These are phyloP conservation scores for Aphidius colemani DNA, from an alignment of 2,888 invertebrate species.

Conservation along the genomic window DNA sequence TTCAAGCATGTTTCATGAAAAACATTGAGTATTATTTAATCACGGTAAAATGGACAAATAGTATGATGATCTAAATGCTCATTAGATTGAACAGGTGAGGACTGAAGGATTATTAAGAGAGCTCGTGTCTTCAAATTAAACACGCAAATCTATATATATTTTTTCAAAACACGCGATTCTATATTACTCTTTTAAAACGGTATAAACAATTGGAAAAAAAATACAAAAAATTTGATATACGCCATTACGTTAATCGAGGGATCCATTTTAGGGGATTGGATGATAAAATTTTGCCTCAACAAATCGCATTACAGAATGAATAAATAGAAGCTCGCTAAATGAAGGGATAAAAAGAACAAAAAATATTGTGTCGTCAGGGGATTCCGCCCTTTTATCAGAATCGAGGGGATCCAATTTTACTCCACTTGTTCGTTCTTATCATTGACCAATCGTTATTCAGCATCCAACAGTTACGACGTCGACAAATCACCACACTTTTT, in stretches of 20 bases:
- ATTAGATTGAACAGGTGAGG: slow-evolving; percentile 2
- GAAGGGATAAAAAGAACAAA: slow-evolving; percentile 13
- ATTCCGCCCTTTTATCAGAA: slow-evolving; percentile 30
- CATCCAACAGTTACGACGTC: slow-evolving; percentile 37
- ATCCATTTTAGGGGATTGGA: slow-evolving; percentile 22
- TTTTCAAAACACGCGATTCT: slow-evolving; percentile 20
- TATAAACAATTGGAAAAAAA: neutral
- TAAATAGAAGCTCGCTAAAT: slow-evolving; percentile 6
- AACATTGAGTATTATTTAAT: neutral
- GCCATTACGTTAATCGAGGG: slow-evolving; percentile 7
- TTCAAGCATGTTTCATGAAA: neutral
- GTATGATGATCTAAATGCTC: too few relatives aligned
- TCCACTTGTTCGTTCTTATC: slow-evolving; percentile 38
- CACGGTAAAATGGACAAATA: too few relatives aligned
- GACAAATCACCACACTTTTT: too few relatives aligned
- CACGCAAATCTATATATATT: slow-evolving; percentile 22
- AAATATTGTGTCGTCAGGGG: slow-evolving; percentile 14
- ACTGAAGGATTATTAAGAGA: slow-evolving; percentile 17
- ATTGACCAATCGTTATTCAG: slow-evolving; percentile 54
- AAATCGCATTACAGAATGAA: slow-evolving; percentile 28
- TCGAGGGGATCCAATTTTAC: slow-evolving; percentile 40
- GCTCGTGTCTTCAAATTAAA: slow-evolving; percentile 18
- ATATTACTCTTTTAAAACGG: neutral
- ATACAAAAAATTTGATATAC: neutral
- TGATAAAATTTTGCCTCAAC: slow-evolving; percentile 7